A percentile compares a stretch with the other conserved stretches of the same genome.
Evolutionary conservation across 2,797 vertebrate genomes (phyloP).

Genomic region (Agapornis canus): DNA sequence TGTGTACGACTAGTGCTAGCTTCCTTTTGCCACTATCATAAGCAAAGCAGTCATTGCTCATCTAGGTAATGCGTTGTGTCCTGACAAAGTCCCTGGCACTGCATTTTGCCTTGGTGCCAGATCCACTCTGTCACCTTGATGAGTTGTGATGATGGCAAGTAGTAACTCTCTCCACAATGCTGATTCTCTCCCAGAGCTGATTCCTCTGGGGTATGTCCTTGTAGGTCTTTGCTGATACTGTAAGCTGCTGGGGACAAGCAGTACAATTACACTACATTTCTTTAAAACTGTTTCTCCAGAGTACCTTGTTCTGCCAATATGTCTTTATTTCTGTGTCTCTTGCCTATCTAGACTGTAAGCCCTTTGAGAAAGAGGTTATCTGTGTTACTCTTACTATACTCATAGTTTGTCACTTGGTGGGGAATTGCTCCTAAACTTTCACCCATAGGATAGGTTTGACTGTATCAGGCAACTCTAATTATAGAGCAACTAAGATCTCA

Average conservation of each 20-base stretch:
- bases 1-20: background rate
- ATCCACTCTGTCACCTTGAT: background rate
- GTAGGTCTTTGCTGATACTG: background rate
- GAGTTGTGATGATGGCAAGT: background rate
- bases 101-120: background rate
- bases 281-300: background rate
- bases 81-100: slow-evolving; percentile 37
- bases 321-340: background rate
- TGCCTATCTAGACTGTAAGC: background rate
- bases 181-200: background rate
- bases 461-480: background rate
- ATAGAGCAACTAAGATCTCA: background rate
- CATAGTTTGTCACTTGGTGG: background rate
- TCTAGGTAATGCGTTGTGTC: slow-evolving; percentile 20
- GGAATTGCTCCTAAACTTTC: background rate
- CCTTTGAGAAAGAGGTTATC: background rate
- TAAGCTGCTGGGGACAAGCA: too few relatives aligned
- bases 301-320: background rate
- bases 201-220: background rate
- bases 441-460: background rate
- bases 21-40: background rate
- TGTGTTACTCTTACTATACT: background rate
- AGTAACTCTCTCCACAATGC: background rate
- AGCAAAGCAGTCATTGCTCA: background rate
- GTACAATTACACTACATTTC: background rate